Percentiles rank a stretch among this genome's conserved stretches.
Evolutionary conservation across 2,113 vertebrate species (phyloP).

Genomic region (Casuarius casuarius): DNA sequence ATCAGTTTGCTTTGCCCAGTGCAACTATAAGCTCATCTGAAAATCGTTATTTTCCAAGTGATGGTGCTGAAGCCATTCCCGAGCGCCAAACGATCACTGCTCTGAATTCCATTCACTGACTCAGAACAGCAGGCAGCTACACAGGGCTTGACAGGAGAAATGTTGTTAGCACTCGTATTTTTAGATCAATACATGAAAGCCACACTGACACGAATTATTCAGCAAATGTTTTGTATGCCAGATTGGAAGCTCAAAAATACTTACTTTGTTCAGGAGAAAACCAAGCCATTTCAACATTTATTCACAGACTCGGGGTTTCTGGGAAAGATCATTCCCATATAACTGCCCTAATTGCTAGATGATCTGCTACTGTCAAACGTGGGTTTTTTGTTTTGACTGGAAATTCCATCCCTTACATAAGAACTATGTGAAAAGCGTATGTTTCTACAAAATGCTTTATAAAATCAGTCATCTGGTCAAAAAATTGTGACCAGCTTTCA

Average conservation of each 20-base stretch:
- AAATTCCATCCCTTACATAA: background rate
- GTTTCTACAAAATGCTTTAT: background rate
- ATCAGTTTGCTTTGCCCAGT: background rate
- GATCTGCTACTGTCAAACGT: background rate
- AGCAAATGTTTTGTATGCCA: slow-evolving; percentile 53
- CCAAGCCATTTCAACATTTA: slow-evolving; percentile 10
- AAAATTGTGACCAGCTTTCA: background rate
- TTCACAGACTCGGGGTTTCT: background rate
- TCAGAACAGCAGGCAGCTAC: background rate
- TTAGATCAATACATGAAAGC: slow-evolving; percentile 64
- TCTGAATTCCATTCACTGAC: slow-evolving; percentile 9
- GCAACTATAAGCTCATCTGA: slow-evolving; percentile 3
- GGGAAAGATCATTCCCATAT: background rate
- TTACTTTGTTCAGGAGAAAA: slow-evolving; percentile 64
- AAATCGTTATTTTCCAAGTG: slow-evolving; percentile 35
- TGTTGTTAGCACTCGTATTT: slow-evolving; percentile 50
- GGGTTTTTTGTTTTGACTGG: background rate
- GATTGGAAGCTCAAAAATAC: slow-evolving; percentile 58
- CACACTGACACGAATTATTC: slow-evolving; percentile 69
- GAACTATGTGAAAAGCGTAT: background rate
- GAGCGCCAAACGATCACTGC: background rate
- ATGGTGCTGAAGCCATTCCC: background rate
- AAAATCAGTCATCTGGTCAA: background rate
- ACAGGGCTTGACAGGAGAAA: slow-evolving; percentile 42
- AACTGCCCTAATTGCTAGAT: background rate